Base-by-base conservation (phyloP, 2,113 vertebrate species). In the Tenrec ecaudatus region DNA sequence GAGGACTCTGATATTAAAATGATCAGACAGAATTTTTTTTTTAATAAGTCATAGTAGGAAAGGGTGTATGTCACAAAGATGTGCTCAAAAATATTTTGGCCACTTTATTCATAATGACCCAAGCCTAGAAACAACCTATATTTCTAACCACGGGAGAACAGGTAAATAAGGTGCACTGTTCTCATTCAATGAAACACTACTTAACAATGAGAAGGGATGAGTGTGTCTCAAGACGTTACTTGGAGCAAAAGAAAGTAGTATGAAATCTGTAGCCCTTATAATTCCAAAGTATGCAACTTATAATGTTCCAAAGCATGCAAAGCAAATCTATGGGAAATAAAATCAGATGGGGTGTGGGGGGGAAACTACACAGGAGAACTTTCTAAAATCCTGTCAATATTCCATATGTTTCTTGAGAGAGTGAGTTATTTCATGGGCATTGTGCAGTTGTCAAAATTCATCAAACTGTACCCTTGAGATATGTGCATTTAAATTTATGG, bases 1-100 rank as follows among this genome's bases (percentile, higher is more conserved):
- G 80, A 57, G 23, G 27, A 68, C 38, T 81, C 57, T 38, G 40
- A 87, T 85, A 62, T 31, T 62, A 85, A 94, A 88, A 82, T 38
- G 7, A 80, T 47, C 87, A 62, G 38, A n/a, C 17, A n/a, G 29
- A 85, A 62, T 2, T 7, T 53, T 5, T 53, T 53, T 53, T 53
- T 53, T 7, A 53, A 53, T 12, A 53, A 73, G 7, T 58, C 57
- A 66, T 88, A 92, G 8, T 4, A 78, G 33, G 76, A 84, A 53
- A 88, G 1, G 20, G 14, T 1, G 1, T 43, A 33, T 8, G 17
- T 36, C 66, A 64, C 76, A 89, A 71, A 64, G 6, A 69, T 23
- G 77, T 89, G 38, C 7, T 75, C 36, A 66, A 66, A 19, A 53
- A 64, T 64, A 43, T 14, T 86, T 40, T 2, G 19, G 38, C 31